Conservation (phyloP, 1,140 invertebrate genomes). For the Diprion similis region DNA sequence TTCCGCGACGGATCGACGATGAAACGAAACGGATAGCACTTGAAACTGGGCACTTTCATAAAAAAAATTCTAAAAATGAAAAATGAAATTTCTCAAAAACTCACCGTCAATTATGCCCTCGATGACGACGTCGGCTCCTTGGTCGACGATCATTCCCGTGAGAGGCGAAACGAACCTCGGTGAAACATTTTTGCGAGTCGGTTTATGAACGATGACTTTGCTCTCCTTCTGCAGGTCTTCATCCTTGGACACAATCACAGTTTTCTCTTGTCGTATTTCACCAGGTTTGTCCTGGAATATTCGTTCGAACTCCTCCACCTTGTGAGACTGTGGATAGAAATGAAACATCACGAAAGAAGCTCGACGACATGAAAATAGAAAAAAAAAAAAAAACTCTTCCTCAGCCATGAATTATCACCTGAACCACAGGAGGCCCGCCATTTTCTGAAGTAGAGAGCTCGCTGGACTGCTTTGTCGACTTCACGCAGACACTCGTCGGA, state of each 20-base stretch:
- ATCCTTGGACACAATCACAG: conserved; percentile 54
- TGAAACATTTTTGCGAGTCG: conserved; percentile 64
- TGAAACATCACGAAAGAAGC: not conserved
- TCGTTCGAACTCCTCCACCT: conserved; percentile 63
- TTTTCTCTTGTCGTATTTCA: conserved; percentile 54
- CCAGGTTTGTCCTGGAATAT: conserved; percentile 55
- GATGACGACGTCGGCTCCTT: conserved; percentile 73
- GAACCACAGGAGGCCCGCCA: conserved; percentile 53
- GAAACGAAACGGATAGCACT: too few relatives aligned
- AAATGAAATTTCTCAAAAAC: conserved; percentile 4
- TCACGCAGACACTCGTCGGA: conserved; percentile 47
- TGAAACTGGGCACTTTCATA: too few relatives aligned
- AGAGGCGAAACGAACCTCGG: conserved; percentile 75
- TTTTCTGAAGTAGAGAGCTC: conserved; percentile 55
- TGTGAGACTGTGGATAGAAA: conserved; percentile 50
- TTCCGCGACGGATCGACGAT: not conserved
- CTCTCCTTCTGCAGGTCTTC: conserved; percentile 45
- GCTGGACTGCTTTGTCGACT: conserved; percentile 48
- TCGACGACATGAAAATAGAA: conserved; percentile 3
- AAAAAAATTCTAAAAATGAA: too few relatives aligned
- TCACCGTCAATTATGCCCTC: conserved; percentile 78
- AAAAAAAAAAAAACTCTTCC: not conserved
- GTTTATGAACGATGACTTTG: conserved; percentile 50
- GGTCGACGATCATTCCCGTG: conserved; percentile 78
- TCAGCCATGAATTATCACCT: conserved; percentile 38